phyloP scores from a whole-genome alignment of 2,888 invertebrate genomes.

The Argynnis bischoffii region DNA sequence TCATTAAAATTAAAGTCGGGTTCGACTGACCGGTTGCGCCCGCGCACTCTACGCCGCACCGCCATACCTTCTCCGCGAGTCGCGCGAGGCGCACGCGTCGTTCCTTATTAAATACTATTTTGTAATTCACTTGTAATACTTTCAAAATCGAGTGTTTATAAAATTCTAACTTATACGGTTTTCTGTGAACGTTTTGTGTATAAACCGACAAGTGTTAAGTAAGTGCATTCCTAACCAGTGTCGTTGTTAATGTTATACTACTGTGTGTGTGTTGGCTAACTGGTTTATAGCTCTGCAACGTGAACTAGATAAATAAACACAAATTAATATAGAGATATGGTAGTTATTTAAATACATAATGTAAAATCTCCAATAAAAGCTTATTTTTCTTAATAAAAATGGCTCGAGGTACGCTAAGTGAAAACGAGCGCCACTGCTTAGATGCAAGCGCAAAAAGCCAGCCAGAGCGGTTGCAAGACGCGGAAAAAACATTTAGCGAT shows the following conservation, averaged over 20 bases:
- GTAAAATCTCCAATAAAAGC: slow-evolving; percentile 50
- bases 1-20: slow-evolving; percentile 63
- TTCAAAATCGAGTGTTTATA: slow-evolving; percentile 48
- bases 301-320: slow-evolving; percentile 46
- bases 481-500: slow-evolving; percentile 61
- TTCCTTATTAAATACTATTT: slow-evolving; percentile 41
- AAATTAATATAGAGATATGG: slow-evolving; percentile 43
- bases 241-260: slow-evolving; percentile 75
- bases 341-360: slow-evolving; percentile 43
- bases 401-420: slow-evolving; percentile 75
- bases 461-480: slow-evolving; percentile 64
- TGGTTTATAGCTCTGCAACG: slow-evolving; percentile 51
- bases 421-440: slow-evolving; percentile 72
- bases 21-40: slow-evolving; percentile 55
- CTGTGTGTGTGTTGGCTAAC: slow-evolving; percentile 69
- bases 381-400: slow-evolving; percentile 55
- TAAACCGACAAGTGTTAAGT: slow-evolving; percentile 48
- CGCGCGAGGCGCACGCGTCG: slow-evolving; percentile 50
- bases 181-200: slow-evolving; percentile 55
- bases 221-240: slow-evolving; percentile 80
- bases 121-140: slow-evolving; percentile 48
- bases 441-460: slow-evolving; percentile 67
- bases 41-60: slow-evolving; percentile 40
- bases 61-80: slow-evolving; percentile 60
- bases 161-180: slow-evolving; percentile 47